Conservation (phyloP, 2,113 vertebrate genomes). For the Mus spicilegus region DNA sequence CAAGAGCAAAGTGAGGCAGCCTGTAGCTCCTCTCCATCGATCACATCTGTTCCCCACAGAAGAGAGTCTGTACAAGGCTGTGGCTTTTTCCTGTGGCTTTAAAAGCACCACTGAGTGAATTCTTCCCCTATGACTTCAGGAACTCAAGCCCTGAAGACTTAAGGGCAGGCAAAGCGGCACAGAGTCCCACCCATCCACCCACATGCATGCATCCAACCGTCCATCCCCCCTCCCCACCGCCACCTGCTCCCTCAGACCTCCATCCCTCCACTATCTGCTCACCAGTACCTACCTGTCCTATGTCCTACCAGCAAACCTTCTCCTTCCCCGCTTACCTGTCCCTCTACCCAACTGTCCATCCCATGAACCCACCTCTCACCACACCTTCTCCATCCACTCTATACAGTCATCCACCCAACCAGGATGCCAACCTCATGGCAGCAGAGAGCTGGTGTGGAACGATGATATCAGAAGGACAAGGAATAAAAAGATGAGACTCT, state of each 20-base stretch:
- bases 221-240: neutral
- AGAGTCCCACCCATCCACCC: accelerated
- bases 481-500: neutral
- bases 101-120: neutral
- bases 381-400: neutral
- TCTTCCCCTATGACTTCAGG: neutral
- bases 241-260: neutral
- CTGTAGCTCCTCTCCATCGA: neutral
- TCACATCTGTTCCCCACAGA: neutral
- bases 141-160: neutral
- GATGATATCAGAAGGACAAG: neutral
- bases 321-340: neutral
- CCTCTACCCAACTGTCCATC: neutral
- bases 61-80: neutral
- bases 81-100: neutral
- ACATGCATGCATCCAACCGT: neutral
- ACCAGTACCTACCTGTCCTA: neutral
- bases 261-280: neutral
- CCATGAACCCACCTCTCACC: neutral
- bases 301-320: no score
- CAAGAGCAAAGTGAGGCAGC: neutral
- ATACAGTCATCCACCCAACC: accelerated
- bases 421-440: accelerated
- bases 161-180: accelerated
- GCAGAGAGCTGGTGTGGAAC: accelerated